phyloP scores from a whole-genome alignment of 2,888 invertebrate genomes.

The Andricus curvator region DNA sequence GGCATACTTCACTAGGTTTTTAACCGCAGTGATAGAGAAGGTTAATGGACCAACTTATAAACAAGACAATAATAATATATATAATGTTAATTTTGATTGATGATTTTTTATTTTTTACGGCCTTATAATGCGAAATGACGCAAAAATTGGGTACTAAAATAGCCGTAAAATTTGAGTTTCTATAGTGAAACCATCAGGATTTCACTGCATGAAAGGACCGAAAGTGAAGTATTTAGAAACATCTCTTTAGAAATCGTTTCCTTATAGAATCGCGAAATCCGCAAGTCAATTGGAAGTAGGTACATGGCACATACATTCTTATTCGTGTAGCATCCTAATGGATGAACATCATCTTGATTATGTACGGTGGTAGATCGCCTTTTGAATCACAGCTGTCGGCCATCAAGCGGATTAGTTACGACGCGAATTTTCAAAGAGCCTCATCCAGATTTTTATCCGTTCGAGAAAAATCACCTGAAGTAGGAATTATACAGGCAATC shows the following conservation, averaged over 20 bases:
- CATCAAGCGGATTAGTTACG: constrained; percentile 9
- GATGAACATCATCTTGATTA: constrained; percentile 19
- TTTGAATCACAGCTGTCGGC: constrained; percentile 7
- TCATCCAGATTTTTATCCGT: constrained; percentile 3
- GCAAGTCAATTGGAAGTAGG: neutral
- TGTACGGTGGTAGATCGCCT: neutral
- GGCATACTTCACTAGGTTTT: no score
- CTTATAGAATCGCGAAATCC: neutral
- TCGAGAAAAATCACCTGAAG: neutral
- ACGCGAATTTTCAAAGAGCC: neutral
- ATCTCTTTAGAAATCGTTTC: constrained; percentile 8
- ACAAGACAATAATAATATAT: no score
- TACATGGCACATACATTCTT: neutral
- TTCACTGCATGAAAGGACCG: neutral
- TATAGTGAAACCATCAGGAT: neutral
- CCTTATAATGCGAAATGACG: neutral
- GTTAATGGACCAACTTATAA: no score
- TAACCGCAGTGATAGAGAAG: no score
- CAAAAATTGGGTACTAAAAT: neutral
- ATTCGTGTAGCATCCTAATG: constrained; percentile 7
- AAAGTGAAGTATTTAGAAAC: constrained; percentile 1
- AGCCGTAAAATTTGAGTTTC: neutral
- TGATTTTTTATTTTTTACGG: no score
- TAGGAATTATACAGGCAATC: neutral
- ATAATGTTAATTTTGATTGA: no score